Conservation (phyloP, 2,797 vertebrate species). For the Hypotaenidia okinawae region DNA sequence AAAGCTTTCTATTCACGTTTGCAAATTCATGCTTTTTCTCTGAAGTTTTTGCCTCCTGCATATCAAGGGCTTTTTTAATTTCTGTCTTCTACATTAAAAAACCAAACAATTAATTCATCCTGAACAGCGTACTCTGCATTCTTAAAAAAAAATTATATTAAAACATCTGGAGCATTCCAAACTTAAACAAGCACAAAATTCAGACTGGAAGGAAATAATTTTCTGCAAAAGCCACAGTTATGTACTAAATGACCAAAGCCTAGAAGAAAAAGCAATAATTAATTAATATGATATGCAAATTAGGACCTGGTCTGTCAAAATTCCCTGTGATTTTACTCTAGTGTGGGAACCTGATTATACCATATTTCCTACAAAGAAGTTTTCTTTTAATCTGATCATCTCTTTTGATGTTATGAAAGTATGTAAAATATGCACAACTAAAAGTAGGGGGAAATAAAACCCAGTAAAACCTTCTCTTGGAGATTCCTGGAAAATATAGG, state of each 20-base stretch:
- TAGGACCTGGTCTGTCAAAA: background rate
- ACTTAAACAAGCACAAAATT: background rate
- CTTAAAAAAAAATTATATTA: background rate
- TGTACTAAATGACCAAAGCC: background rate
- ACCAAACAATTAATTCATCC: background rate
- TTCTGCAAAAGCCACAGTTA: background rate
- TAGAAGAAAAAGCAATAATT: background rate
- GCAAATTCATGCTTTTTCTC: slow-evolving; percentile 43
- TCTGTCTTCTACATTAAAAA: slow-evolving; percentile 45
- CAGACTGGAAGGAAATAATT: background rate
- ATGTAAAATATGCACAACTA: background rate
- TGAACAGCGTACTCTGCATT: background rate
- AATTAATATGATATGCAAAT: background rate
- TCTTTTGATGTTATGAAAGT: background rate
- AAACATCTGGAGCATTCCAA: background rate
- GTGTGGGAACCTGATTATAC: background rate
- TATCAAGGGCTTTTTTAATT: background rate
- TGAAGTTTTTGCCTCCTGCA: background rate
- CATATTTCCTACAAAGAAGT: background rate
- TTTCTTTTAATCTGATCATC: background rate
- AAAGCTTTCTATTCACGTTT: background rate
- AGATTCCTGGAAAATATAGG: background rate
- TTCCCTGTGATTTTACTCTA: background rate
- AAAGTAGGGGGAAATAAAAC: background rate
- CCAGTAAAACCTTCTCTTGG: background rate